A percentile compares a stretch with the other conserved stretches of the same genome.
These are phyloP conservation scores for Xanthia icteritia DNA, from an alignment of 2,888 invertebrate genomes.

Conservation along the genomic window DNA sequence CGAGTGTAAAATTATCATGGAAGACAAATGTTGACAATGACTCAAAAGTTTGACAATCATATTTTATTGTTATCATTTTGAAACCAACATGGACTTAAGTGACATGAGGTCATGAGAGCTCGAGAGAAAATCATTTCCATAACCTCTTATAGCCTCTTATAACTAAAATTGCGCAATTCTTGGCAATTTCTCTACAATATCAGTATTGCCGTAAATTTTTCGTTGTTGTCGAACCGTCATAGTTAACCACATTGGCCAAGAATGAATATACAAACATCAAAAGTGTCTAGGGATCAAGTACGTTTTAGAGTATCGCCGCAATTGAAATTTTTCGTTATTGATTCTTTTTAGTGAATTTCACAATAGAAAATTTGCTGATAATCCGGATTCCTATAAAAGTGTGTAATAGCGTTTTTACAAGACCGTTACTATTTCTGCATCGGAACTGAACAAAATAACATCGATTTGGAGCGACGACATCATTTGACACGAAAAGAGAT, in stretches of 20 bases:
- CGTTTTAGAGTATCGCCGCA: too few relatives aligned
- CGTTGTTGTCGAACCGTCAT: not conserved
- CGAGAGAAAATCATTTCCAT: not conserved
- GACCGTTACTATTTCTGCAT: too few relatives aligned
- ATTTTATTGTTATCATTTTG: not conserved
- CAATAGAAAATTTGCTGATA: too few relatives aligned
- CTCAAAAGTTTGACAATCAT: not conserved
- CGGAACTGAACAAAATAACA: too few relatives aligned
- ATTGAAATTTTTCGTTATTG: too few relatives aligned
- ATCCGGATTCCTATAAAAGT: too few relatives aligned
- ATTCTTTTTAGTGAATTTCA: too few relatives aligned
- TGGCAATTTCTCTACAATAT: not conserved
- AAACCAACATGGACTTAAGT: not conserved
- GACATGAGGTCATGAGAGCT: not conserved
- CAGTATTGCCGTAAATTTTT: not conserved
- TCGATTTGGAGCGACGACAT: too few relatives aligned
- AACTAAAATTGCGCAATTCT: not conserved
- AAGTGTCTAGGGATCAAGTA: too few relatives aligned
- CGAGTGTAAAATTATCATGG: not conserved
- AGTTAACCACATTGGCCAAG: not conserved
- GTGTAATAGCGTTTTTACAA: too few relatives aligned
- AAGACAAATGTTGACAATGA: not conserved
- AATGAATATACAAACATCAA: too few relatives aligned
- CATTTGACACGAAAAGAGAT: too few relatives aligned
- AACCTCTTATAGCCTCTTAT: not conserved